Base-by-base conservation (phyloP, 2,113 vertebrate species). In the Channa argus region DNA sequence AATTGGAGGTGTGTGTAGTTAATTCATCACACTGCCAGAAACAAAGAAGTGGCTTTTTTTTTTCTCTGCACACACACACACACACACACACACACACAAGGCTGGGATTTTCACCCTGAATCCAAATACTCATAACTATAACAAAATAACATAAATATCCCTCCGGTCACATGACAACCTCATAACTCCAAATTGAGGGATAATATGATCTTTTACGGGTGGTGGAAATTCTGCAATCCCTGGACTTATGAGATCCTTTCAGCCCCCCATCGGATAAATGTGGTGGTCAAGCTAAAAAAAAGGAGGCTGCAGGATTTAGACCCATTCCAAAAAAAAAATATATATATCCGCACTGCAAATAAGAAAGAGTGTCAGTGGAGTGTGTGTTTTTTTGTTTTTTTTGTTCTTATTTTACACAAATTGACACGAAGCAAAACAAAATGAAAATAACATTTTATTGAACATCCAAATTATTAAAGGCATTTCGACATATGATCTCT, bases 131-230 rank as follows among this genome's bases (percentile, higher is more conserved):
- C 33, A 10, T n/a, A 71, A 24, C 24, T 24, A 24, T 24, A 24
- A 24, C 24, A 24, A 24, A 24, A 24, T 24, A 24, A 74, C 84
- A 80, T 82, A 78, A 86, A 89, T 73, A 82, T 77, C 84, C 77
- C 83, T 2, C 67, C 63, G 53, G 82, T 89, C 86, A 86, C 82
- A 83, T 65, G 80, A 88, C 81, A 71, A 74, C 43, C 85, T 88
- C 85, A 88, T 85, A 85, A 88, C 81, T 85, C 67, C 66, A 83
- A 69, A 86, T 83, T 74, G 85, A 81, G 66, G 79, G 82, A 79
- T 83, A 77, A 86, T 88, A 55, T 56, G 82, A 86, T 86, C 77
- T 82, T 60, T 55, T 65, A n/a, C 44, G 68, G 77, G 80, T 13
- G 63, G 78, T 79, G 79, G 38, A 60, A 67, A 81, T 74, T 77